phyloP scores from a whole-genome alignment of 1,140 invertebrate species.

The Drosophila lini region DNA sequence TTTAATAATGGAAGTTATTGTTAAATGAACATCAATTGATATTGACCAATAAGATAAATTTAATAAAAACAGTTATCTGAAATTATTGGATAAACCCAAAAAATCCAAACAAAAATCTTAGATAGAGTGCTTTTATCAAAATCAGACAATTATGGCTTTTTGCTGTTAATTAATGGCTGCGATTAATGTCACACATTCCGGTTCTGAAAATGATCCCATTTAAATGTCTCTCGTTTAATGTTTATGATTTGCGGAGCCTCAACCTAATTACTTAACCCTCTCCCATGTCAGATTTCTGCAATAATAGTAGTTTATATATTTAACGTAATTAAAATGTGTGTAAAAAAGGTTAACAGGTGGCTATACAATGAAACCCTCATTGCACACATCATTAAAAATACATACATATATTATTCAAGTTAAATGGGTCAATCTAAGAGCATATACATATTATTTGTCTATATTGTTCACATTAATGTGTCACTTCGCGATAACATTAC shows the following conservation, averaged over 20 bases:
- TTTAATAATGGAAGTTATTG: neutral
- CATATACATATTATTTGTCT: neutral
- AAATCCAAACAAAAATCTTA: no score
- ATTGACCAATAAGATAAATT: neutral
- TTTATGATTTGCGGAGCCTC: neutral
- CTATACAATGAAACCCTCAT: neutral
- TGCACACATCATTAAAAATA: constrained; percentile 18
- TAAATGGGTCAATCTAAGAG: constrained; percentile 16
- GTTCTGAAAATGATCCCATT: constrained; percentile 2
- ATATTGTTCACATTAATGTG: neutral
- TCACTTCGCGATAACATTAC: constrained; percentile 14
- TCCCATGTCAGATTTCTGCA: constrained; percentile 16
- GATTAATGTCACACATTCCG: neutral
- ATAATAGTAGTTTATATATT: neutral
- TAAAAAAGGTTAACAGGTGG: constrained; percentile 17
- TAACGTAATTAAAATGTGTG: neutral
- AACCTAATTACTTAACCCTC: constrained; percentile 14
- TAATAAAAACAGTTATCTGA: neutral
- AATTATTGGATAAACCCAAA: neutral
- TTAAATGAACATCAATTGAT: neutral
- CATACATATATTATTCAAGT: neutral
- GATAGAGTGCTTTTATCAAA: neutral
- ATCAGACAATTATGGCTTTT: neutral
- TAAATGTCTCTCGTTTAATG: neutral
- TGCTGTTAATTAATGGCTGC: neutral